Evolutionary conservation across 2,888 invertebrate species (phyloP).

Genomic region (Dryomyza anilis): DNA sequence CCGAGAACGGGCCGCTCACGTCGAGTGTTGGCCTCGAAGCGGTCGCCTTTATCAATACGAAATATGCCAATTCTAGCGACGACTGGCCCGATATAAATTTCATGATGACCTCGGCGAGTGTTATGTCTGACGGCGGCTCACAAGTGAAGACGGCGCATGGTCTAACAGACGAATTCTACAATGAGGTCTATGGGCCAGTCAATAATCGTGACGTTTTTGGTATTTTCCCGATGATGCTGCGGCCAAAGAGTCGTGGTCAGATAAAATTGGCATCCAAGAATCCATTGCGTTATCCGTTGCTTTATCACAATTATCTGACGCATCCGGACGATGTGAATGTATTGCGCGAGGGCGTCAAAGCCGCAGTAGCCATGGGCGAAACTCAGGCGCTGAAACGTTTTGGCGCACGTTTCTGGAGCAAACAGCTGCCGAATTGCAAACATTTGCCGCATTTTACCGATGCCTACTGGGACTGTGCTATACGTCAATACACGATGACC

Average conservation of each 20-base stretch:
- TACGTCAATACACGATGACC: constrained; percentile 84
- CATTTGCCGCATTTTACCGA: constrained; percentile 78
- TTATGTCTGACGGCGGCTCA: constrained; percentile 82
- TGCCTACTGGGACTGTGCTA: constrained; percentile 85
- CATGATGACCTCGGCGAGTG: constrained; percentile 84
- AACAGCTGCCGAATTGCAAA: constrained; percentile 81
- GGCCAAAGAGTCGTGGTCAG: constrained; percentile 84
- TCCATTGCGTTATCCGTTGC: constrained; percentile 79
- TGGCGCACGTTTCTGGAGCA: constrained; percentile 77
- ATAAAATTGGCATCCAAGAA: constrained; percentile 74
- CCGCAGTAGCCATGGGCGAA: constrained; percentile 79
- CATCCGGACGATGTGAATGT: constrained; percentile 84
- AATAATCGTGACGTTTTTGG: constrained; percentile 79
- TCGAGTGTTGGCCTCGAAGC: constrained; percentile 87
- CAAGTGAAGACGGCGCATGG: constrained; percentile 82
- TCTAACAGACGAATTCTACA: constrained; percentile 79
- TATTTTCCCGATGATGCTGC: constrained; percentile 85
- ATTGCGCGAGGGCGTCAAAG: constrained; percentile 84
- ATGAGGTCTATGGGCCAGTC: constrained; percentile 74
- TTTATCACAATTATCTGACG: constrained; percentile 91
- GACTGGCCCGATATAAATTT: constrained; percentile 94
- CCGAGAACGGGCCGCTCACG: constrained; percentile 86
- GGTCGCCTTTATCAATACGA: constrained; percentile 85
- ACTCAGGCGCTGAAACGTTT: constrained; percentile 79
- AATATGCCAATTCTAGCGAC: constrained; percentile 83